Conservation (phyloP, 2,113 vertebrate species). For the Cavia aperea region DNA sequence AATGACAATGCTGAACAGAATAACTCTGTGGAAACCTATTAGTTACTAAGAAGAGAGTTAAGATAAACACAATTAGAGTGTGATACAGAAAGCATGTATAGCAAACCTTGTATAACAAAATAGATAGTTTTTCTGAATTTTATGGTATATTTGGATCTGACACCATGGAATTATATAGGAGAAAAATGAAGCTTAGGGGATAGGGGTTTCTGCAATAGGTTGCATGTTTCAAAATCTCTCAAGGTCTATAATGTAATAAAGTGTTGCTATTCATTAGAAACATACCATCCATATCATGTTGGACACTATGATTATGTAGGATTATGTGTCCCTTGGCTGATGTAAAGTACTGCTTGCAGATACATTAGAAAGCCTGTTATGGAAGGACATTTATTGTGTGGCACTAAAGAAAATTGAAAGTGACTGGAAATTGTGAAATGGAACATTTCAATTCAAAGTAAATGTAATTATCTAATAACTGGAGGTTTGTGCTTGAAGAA, state of each 20-base stretch:
- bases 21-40: background rate
- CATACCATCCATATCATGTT: background rate
- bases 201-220: background rate
- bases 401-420: constrained; percentile 19
- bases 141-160: background rate
- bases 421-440: background rate
- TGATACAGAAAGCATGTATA: background rate
- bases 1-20: background rate
- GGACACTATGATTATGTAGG: background rate
- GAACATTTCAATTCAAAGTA: constrained; percentile 15
- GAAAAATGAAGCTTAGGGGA: background rate
- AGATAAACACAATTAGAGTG: background rate
- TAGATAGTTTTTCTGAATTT: background rate
- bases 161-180: background rate
- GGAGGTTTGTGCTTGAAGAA: background rate
- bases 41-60: background rate
- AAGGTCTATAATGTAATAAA: background rate
- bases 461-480: constrained; percentile 5
- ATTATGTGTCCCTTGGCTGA: background rate
- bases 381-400: constrained; percentile 10
- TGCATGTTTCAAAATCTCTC: constrained; percentile 30
- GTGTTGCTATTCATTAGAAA: constrained; percentile 32
- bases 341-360: background rate
- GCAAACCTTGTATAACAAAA: background rate
- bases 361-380: background rate